Percentiles rank a stretch among this genome's conserved stretches.
Conservation (phyloP, 1,140 invertebrate genomes). For the Cyclina sinensis region DNA sequence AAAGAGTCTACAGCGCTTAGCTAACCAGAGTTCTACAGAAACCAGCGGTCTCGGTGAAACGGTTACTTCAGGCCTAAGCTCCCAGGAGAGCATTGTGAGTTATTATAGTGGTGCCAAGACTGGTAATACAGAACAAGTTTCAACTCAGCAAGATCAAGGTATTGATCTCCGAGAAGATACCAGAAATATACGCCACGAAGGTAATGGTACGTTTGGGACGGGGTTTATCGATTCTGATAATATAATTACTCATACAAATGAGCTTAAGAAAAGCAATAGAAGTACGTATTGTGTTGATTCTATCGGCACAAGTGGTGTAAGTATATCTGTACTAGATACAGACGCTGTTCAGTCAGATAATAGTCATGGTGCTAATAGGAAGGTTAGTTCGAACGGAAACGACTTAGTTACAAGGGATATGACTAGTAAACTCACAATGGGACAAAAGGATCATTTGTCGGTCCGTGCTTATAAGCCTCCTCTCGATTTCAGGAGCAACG, state of each 20-base stretch:
- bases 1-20: constrained; percentile 63
- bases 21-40: constrained; percentile 83
- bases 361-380: not conserved
- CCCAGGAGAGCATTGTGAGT: constrained; percentile 82
- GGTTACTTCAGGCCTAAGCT: constrained; percentile 82
- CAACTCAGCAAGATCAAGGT: constrained; percentile 47
- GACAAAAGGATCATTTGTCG: constrained; percentile 16
- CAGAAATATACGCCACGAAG: constrained; percentile 44
- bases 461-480: constrained; percentile 16
- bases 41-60: constrained; percentile 84
- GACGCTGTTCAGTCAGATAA: not conserved
- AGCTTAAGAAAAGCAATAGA: constrained; percentile 35
- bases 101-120: constrained; percentile 30
- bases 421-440: not conserved
- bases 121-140: not conserved
- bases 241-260: constrained; percentile 61
- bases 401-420: constrained; percentile 1
- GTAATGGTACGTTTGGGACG: constrained; percentile 63
- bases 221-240: constrained; percentile 63
- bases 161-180: constrained; percentile 62
- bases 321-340: constrained; percentile 31
- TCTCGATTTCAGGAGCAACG: constrained; percentile 34
- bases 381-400: not conserved
- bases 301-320: constrained; percentile 5
- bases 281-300: constrained; percentile 38